Evolutionary conservation across 1,140 invertebrate species (phyloP).

Genomic region (Leptinotarsa texana): DNA sequence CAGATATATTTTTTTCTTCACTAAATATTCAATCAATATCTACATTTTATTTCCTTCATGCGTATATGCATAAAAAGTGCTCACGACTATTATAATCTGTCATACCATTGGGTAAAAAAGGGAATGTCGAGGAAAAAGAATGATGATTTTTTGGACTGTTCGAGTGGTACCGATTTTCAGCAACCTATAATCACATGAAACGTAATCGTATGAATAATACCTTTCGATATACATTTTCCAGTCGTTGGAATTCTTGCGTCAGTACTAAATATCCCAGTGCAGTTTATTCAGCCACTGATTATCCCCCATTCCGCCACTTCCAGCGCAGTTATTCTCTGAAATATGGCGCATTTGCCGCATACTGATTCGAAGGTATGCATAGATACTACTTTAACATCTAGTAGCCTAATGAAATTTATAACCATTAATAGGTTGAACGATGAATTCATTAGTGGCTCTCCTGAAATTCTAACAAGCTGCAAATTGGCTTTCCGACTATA

Average conservation of each 20-base stretch:
- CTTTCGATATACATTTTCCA: background rate
- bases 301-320: constrained; percentile 9
- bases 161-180: no score
- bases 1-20: no score
- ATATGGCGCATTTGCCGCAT: constrained; percentile 20
- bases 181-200: no score
- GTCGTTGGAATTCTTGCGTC: background rate
- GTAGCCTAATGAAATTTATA: constrained; percentile 24
- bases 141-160: no score
- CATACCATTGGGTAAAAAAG: no score
- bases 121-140: no score
- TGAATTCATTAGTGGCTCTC: constrained; percentile 23
- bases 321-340: constrained; percentile 21
- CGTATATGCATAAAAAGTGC: no score
- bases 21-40: no score
- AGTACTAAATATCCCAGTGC: background rate
- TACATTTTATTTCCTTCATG: no score
- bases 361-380: constrained; percentile 27
- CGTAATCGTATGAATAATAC: no score
- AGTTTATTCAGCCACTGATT: constrained; percentile 17
- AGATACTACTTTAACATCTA: constrained; percentile 21
- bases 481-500: constrained; percentile 1
- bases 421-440: constrained; percentile 21
- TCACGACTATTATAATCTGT: no score
- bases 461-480: constrained; percentile 17